Conservation (phyloP, 2,888 invertebrate genomes). For the Hypolimnas misippus region DNA sequence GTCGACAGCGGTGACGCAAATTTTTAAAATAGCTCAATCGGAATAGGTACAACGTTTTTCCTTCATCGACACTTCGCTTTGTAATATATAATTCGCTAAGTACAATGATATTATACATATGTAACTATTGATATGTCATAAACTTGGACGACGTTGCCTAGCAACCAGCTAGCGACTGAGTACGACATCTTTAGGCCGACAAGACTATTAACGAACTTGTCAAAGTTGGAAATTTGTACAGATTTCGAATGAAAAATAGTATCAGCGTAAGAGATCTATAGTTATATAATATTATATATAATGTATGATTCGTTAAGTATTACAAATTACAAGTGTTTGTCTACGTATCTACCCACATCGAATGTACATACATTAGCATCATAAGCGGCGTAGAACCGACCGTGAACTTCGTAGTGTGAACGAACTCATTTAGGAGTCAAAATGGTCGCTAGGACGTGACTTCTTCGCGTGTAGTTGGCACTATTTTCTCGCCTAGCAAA, state of each 20-base stretch:
- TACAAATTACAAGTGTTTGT: constrained; percentile 48
- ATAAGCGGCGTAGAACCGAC: constrained; percentile 55
- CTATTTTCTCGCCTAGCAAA: constrained; percentile 58
- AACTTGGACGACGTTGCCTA: too few relatives aligned
- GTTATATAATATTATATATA: too few relatives aligned
- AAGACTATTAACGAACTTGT: too few relatives aligned
- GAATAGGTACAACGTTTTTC: background rate
- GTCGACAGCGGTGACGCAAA: constrained; percentile 13
- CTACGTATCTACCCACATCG: constrained; percentile 54
- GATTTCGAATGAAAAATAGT: too few relatives aligned
- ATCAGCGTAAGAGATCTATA: too few relatives aligned
- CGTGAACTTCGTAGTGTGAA: constrained; percentile 72
- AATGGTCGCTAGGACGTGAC: constrained; percentile 73
- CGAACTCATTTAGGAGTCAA: constrained; percentile 79
- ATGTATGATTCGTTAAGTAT: constrained; percentile 30
- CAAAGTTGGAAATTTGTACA: too few relatives aligned
- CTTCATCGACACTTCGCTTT: background rate
- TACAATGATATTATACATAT: too few relatives aligned
- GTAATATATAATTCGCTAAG: constrained; percentile 10
- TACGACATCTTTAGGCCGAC: too few relatives aligned
- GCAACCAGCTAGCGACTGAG: too few relatives aligned
- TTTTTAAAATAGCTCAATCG: constrained; percentile 2
- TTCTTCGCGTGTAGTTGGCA: constrained; percentile 52
- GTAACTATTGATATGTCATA: too few relatives aligned
- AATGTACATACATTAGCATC: constrained; percentile 65